Base-by-base conservation (phyloP, 2,888 invertebrate genomes). In the Blera fallax region DNA sequence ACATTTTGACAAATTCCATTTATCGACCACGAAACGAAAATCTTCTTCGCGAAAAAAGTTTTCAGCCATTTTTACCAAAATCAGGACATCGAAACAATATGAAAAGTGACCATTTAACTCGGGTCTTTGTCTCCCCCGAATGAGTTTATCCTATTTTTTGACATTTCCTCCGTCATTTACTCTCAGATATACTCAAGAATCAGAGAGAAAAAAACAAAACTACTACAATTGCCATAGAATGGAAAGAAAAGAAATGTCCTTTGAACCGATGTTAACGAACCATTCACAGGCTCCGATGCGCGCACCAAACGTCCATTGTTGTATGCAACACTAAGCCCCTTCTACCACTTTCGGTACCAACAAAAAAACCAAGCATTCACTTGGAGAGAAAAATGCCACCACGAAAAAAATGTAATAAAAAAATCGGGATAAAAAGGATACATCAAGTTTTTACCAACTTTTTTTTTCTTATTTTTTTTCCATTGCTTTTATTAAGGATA, bases 201-300 rank as follows among this genome's bases (percentile, higher is more conserved):
- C 48, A n/a, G n/a, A n/a, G 24, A 14, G 3, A 72, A 50, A 40
- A 43, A 50, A 58, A n/a, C n/a, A n/a, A 48, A 37, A 29, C 43
- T 8, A 72, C 18, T 21, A 52, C 18, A n/a, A 60, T 18, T 1
- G 16, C 45, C 3, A 29, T 7, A 52, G 14, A 52, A 43, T 18
- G 43, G n/a, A 52, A 58, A 43, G 50, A 74, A 73, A 34, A 85
- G 81, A 81, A 85, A 85, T 85, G 72, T 85, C 85, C 81, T 85
- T 72, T 85, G 85, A 85, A 85, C 85, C 72, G 85, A 85, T 77
- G 76, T 77, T 85, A 85, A 85, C 85, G 85, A 85, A 85, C 85
- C 85, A 85, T 85, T 85, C 85, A 85, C 81, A 81, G 80, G 76
- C 81, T 77, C 72, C 81, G 58, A 81, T 85, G 85, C 74, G 85